Conservation (phyloP, 2,888 invertebrate species). For the Rugalucina vietnamica region DNA sequence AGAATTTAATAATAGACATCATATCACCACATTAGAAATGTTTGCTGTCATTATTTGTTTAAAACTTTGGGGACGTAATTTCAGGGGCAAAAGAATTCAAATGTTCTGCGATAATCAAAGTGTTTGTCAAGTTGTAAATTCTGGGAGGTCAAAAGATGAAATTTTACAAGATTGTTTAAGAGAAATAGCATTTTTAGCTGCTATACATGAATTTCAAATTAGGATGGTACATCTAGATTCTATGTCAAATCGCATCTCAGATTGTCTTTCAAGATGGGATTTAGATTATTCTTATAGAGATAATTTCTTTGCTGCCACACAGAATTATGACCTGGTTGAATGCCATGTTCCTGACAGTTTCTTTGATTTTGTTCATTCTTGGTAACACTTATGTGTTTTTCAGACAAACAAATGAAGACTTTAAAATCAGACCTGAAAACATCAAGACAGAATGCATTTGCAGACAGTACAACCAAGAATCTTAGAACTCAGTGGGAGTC, state of each 20-base stretch:
- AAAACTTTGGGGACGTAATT: too few species aligned
- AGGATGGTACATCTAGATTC: too few species aligned
- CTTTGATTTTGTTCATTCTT: neutral
- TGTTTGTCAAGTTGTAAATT: too few species aligned
- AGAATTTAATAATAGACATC: too few species aligned
- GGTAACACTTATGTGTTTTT: neutral
- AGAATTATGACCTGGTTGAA: neutral
- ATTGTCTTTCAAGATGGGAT: neutral
- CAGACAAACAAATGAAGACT: neutral
- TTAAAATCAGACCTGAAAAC: neutral
- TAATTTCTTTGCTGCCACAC: neutral
- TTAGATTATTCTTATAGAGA: neutral
- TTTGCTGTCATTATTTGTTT: too few species aligned
- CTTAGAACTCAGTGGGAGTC: neutral
- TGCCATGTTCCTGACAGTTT: neutral
- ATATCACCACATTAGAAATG: too few species aligned
- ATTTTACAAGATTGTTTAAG: too few species aligned
- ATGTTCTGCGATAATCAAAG: too few species aligned
- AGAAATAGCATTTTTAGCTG: too few species aligned
- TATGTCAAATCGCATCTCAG: neutral
- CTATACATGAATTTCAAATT: too few species aligned
- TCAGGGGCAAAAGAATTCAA: too few species aligned
- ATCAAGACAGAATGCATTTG: neutral
- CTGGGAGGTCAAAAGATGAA: too few species aligned
- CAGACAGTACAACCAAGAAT: neutral